Evolutionary conservation across 2,797 vertebrate genomes (phyloP).

Genomic region (Mormyrus hasselquistii): DNA sequence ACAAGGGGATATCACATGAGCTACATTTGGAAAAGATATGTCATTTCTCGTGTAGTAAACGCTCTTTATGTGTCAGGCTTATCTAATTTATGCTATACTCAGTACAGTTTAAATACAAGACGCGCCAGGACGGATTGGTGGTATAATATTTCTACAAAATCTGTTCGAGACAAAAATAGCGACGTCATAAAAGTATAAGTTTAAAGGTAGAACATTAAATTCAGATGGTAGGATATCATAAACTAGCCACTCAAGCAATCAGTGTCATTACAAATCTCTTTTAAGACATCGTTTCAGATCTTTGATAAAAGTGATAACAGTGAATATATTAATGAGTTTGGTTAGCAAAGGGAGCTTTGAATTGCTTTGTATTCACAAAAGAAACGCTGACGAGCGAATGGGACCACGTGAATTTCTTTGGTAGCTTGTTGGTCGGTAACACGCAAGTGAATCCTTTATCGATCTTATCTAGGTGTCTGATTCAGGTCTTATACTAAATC

Average conservation of each 20-base stretch:
- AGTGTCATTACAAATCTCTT: neutral
- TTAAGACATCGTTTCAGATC: neutral
- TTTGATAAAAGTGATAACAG: neutral
- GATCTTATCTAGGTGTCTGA: neutral
- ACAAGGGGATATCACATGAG: neutral
- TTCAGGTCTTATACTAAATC: neutral
- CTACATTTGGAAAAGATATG: neutral
- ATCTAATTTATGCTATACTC: neutral
- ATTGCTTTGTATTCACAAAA: constrained; percentile 2
- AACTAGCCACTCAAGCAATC: neutral
- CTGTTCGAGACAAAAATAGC: neutral
- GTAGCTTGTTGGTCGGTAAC: neutral
- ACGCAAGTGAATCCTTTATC: neutral
- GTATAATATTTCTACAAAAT: neutral
- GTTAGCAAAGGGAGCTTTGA: neutral
- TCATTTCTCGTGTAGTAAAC: neutral
- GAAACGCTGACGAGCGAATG: neutral
- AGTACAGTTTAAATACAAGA: neutral
- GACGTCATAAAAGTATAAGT: neutral
- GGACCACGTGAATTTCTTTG: neutral
- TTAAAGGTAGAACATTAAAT: neutral
- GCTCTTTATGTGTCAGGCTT: neutral
- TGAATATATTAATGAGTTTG: neutral
- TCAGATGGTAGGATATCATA: neutral
- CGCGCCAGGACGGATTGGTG: neutral